Percentiles rank a stretch among this genome's conserved stretches.
Conservation (phyloP, 2,113 vertebrate genomes). For the Lepidothrix coronata region DNA sequence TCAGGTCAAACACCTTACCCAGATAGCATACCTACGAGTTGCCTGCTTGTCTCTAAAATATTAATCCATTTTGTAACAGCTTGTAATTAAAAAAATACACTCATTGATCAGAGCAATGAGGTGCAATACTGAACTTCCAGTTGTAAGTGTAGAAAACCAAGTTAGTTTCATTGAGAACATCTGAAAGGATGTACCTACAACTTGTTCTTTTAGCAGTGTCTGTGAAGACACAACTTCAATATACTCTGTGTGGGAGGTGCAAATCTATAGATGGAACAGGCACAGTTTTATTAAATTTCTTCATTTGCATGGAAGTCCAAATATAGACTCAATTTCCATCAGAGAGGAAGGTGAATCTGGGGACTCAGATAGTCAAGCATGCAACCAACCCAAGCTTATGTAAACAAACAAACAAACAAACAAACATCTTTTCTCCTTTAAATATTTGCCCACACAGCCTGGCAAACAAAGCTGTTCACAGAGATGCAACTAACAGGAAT, state of each 20-base stretch:
- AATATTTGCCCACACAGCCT: background rate
- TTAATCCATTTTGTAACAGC: background rate
- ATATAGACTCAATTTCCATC: background rate
- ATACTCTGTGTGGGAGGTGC: background rate
- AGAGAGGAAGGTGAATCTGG: background rate
- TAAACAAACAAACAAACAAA: background rate
- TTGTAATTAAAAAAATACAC: background rate
- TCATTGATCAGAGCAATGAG: background rate
- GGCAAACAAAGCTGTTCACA: background rate
- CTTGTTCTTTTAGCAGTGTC: background rate
- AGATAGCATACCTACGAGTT: background rate
- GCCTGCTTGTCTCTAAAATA: background rate
- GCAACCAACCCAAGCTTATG: background rate
- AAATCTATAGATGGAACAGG: background rate
- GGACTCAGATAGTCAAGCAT: background rate
- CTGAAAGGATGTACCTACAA: background rate
- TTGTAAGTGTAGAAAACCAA: background rate
- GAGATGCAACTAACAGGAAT: background rate
- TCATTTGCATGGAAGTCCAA: background rate
- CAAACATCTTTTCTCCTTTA: background rate
- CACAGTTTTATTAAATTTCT: background rate
- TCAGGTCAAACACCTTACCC: background rate
- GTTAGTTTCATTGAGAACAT: background rate
- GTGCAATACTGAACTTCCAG: background rate
- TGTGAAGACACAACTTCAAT: background rate